Evolutionary conservation across 1,140 invertebrate genomes (phyloP), one percentile per base, ranked within the genome.

Genomic region (Rhopalosiphum padi): DNA sequence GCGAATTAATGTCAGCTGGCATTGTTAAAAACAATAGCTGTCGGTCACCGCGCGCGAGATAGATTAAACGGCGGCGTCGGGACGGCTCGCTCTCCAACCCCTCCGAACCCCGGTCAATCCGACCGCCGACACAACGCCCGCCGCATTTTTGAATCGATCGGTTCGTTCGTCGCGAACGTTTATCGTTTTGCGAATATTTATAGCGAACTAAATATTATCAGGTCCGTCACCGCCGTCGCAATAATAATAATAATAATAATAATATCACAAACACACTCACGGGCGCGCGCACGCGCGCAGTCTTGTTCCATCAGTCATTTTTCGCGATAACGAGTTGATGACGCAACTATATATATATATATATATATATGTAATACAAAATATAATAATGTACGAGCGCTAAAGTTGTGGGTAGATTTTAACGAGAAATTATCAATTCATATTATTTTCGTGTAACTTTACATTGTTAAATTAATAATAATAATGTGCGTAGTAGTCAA

Each of bases 11-110:
- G n/a, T 92, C 46, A 48, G 51, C 87, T 89, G 77, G 35, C 21
- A 83, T 93, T 93, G 48, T 85, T 93, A 93, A 86, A 85, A 93
- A 93, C 91, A 93, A 93, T 93, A 93, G 82, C 82, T 92, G 35
- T 85, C 77, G 41, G 22, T 41, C 25, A 9, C 41, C 68, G 8
- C 15, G 30, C 60, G 30, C 30, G 51, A 93, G 91, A 93, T 86
- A 91, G 68, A 91, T 91, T 91, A 83, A 51, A n/a, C 48, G 48
- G 35, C 48, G n/a, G 85, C 85, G 85, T 87, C 43, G 11, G 41
- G 21, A 87, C 85, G 85, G 41, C 23, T 8, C 86, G 46, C 22
- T 25, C 11, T 53, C 83, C 41, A 9, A 8, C 23, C 41, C 22
- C 11, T 30, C 83, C 23, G 68, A 35, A 30, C 37, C 1, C 0